A percentile compares a stretch with the other conserved stretches of the same genome.
Evolutionary conservation across 64 coral and sea anemone genomes (phyloP).

Genomic region (Montipora sp.): DNA sequence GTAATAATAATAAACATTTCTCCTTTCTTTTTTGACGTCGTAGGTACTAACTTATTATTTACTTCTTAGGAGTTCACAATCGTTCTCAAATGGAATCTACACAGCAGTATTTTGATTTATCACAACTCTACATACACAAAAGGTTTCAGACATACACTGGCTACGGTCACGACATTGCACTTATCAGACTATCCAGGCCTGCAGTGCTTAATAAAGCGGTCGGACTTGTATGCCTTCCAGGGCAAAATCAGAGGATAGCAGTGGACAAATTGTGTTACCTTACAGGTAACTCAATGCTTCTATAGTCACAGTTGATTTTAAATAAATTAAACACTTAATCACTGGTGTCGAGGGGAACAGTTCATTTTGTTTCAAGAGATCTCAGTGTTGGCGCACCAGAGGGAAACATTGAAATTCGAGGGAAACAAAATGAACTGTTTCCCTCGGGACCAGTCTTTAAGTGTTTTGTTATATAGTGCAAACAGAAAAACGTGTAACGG

Average conservation of each 20-base stretch:
- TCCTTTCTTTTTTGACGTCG: too few species aligned
- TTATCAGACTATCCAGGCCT: slow-evolving; percentile 80
- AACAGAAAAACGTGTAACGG: too few species aligned
- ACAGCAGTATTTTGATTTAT: slow-evolving; percentile 45
- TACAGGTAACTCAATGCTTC: slow-evolving; percentile 57
- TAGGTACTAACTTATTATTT: not conserved
- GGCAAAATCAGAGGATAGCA: slow-evolving; percentile 53
- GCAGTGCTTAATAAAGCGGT: slow-evolving; percentile 71
- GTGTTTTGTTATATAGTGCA: too few species aligned
- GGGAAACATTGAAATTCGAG: too few species aligned
- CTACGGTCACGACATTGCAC: slow-evolving; percentile 84
- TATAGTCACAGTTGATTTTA: too few species aligned
- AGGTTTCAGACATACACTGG: slow-evolving; percentile 69
- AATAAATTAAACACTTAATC: too few species aligned
- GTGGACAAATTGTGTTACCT: slow-evolving; percentile 66
- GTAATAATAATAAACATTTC: too few species aligned
- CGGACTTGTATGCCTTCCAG: slow-evolving; percentile 72
- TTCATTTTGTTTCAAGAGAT: too few species aligned
- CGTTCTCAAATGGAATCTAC: slow-evolving; percentile 19
- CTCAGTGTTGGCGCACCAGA: too few species aligned
- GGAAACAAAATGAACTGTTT: too few species aligned
- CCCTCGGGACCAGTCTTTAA: too few species aligned
- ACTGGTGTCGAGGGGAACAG: too few species aligned
- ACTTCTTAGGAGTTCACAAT: slow-evolving; percentile 49
- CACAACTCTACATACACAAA: slow-evolving; percentile 35